Base-by-base conservation (phyloP, 2,888 invertebrate species). In the Drosophila bunnanda region DNA sequence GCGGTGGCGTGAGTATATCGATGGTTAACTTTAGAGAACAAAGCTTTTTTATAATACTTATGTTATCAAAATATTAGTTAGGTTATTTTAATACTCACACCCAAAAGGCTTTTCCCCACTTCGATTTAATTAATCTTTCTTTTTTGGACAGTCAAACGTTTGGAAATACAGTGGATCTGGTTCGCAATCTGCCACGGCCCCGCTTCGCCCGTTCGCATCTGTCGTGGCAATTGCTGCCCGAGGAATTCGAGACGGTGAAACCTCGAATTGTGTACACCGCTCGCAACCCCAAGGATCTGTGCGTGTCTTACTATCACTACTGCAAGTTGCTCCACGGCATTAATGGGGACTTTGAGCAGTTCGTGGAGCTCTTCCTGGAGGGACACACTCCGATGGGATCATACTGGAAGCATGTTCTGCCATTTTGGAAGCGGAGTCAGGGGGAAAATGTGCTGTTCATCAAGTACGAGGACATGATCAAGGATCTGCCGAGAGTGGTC, bases 251-350 rank as follows among this genome's bases (percentile, higher is more conserved):
- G 4, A 92, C 93, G 46, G 93, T 95, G 13, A 96, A 95, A 85
- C 95, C 97, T 53, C 97, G 96, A 96, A 95, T 97, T 22, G 95
- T 98, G 73, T 98, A 98, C 91, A 95, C 97, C 1, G 95, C 96
- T 0, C 94, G 98, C 54, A 97, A 98, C 92, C 97, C 98, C 0
- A 98, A 98, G 91, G 98, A 98, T 91, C 95, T 96, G 88, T 96
- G 96, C 73, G 97, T 98, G 0, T 98, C 98, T 0, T 97, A 96
- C 89, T 98, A 96, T 91, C 95, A 97, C 91, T 97, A 97, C 50
- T 97, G 95, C 90, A 94, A 94, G 66, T 92, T 96, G 59, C 93
- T 97, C 41, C 96, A 97, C 80, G 94, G 94, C 0, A 92, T 94
- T 15, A 78, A 93, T 69, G 95, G 95, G 0, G 93, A 94, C 0